phyloP scores from a whole-genome alignment of 2,113 vertebrate genomes.

The Ibidorhyncha struthersii region DNA sequence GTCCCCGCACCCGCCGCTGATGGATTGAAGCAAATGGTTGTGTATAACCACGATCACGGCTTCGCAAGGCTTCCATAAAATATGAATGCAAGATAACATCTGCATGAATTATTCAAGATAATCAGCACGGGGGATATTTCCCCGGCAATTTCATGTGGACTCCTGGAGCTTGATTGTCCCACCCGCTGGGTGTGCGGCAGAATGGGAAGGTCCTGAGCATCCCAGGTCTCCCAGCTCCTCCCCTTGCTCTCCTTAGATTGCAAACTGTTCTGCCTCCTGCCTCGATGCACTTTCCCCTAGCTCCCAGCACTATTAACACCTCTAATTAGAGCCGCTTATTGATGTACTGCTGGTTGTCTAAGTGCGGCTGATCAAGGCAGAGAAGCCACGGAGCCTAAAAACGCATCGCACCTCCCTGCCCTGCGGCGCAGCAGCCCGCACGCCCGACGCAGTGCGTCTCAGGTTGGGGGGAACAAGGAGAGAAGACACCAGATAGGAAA shows the following conservation, averaged over 20 bases:
- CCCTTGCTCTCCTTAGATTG: neutral
- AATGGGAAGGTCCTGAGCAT: neutral
- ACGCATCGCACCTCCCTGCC: neutral
- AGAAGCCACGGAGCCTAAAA: neutral
- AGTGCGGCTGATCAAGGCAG: slow-evolving; percentile 11
- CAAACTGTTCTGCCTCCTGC: neutral
- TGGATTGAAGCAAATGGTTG: neutral
- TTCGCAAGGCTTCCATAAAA: neutral
- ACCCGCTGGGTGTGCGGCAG: neutral
- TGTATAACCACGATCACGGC: neutral
- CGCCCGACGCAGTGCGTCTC: neutral
- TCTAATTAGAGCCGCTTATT: slow-evolving; percentile 46
- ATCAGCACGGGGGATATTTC: neutral
- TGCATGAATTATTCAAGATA: slow-evolving; percentile 44
- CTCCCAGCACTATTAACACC: slow-evolving; percentile 42
- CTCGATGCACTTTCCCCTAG: neutral
- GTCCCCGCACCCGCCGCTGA: fast-evolving
- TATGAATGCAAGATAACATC: neutral
- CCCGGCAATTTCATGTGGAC: neutral
- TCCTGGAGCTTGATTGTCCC: neutral
- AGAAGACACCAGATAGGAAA: neutral
- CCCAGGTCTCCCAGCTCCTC: neutral
- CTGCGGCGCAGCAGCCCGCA: neutral
- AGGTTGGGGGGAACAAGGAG: neutral
- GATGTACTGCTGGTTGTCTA: neutral